Evolutionary conservation across 2,113 vertebrate species (phyloP).

Genomic region (Strigops habroptila): DNA sequence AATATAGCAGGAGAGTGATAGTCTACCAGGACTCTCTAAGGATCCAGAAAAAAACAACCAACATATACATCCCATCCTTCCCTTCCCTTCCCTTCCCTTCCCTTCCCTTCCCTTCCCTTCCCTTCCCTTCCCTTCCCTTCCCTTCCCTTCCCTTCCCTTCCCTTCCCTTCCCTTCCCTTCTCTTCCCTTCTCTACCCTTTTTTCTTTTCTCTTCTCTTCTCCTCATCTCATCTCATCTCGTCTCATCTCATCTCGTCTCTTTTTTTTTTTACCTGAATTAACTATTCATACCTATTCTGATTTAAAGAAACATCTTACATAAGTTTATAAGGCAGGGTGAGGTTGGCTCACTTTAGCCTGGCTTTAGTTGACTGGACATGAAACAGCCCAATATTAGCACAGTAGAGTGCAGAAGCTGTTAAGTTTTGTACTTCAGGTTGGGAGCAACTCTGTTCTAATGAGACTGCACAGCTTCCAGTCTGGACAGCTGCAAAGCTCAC

Average conservation of each 20-base stretch:
- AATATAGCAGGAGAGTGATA: neutral
- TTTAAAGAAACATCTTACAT: neutral
- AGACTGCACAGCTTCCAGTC: neutral
- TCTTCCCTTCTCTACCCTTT: fast-evolving
- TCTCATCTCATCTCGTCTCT: no score
- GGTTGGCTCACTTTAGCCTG: neutral
- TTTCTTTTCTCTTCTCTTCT: fast-evolving
- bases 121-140: no score
- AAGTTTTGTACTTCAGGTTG: neutral
- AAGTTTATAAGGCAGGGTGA: neutral
- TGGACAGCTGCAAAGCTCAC: neutral
- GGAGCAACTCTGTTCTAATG: neutral
- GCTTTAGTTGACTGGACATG: neutral
- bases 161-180: neutral
- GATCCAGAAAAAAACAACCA: neutral
- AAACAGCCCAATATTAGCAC: neutral
- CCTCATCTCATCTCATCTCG: no score
- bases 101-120: fast-evolving
- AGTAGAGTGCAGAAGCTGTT: neutral
- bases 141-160: neutral
- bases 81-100: fast-evolving
- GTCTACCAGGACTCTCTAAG: neutral
- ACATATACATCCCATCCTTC: neutral
- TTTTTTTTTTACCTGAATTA: fast-evolving
- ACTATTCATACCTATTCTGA: neutral